Evolutionary conservation across 2,797 vertebrate genomes (phyloP).

Genomic region (Lacerta agilis): DNA sequence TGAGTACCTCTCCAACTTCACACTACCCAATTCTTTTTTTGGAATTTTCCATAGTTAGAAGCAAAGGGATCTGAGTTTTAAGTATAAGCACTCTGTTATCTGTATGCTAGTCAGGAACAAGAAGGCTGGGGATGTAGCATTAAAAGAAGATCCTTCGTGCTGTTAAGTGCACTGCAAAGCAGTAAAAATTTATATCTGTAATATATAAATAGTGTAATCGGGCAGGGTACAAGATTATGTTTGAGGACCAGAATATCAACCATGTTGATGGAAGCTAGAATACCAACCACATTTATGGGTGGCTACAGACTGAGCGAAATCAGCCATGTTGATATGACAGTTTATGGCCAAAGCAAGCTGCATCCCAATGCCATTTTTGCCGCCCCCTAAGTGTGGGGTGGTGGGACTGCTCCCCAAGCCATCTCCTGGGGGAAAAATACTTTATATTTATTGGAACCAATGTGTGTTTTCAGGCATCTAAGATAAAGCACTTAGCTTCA

Average conservation of each 20-base stretch:
- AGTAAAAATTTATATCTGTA: constrained; percentile 18
- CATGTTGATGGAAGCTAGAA: not conserved
- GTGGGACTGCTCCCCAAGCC: too few relatives aligned
- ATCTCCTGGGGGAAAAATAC: too few relatives aligned
- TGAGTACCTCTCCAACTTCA: not conserved
- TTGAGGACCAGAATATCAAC: constrained; percentile 25
- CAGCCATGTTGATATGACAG: not conserved
- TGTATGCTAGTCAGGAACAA: not conserved
- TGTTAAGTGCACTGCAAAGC: not conserved
- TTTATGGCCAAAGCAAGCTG: too few relatives aligned
- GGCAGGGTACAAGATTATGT: not conserved
- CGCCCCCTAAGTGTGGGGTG: not conserved
- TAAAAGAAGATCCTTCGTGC: constrained; percentile 2
- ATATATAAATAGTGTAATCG: constrained; percentile 18
- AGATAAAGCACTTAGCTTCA: not conserved
- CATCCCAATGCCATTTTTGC: not conserved
- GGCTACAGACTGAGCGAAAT: not conserved
- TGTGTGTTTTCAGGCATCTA: not conserved
- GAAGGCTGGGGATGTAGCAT: not conserved
- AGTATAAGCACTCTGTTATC: not conserved
- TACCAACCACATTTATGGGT: not conserved
- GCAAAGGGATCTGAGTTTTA: not conserved
- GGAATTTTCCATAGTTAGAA: not conserved
- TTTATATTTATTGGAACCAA: not conserved
- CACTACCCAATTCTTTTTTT: not conserved